Base-by-base conservation (phyloP, 2,888 invertebrate species). In the Ormyrus nitidulus region DNA sequence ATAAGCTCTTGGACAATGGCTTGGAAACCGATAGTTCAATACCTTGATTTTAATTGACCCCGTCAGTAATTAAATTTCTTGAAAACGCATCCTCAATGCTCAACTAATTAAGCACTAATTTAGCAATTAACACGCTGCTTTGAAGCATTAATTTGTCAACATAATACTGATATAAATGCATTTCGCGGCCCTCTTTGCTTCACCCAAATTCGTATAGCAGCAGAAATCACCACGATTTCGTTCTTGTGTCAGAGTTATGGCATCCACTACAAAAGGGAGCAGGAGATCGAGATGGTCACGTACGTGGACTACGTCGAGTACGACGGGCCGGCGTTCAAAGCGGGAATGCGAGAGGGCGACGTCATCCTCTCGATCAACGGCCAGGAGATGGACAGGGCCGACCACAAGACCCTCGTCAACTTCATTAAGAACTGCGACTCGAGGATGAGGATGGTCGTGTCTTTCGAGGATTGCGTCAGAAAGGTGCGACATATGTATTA, bases 301-400 rank as follows among this genome's bases (percentile, higher is more conserved):
- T 99, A 99, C 89, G 98, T 99, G 65, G 99, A 99, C 89, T 98
- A 97, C 90, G 98, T 99, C 77, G 98, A 98, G 85, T 94, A 95
- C 81, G 96, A 97, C 84, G 98, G 98, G 0, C 96, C 98, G 0
- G 98, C 99, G 0, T 96, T 96, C 86, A 93, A 94, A 82, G 96
- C 98, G 0, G 99, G 99, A 6, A 97, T 99, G 96, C 93, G 98
- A 9, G 96, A 97, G 91, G 99, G 99, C 13, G 99, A 99, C 90
- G 98, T 99, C 61, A 98, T 99, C 86, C 92, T 99, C 58, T 97
- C 98, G 64, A 98, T 99, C 86, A 98, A 99, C 91, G 98, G 98
- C n/a, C 94, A 94, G 64, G 97, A 97, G 88, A 97, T 99, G 93
- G 98, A 98, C 89, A 95, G 96, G 85, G 96, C 96, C n/a, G 97